phyloP scores from a whole-genome alignment of 2,888 invertebrate genomes.

The Prosopocoilus inquinatus region DNA sequence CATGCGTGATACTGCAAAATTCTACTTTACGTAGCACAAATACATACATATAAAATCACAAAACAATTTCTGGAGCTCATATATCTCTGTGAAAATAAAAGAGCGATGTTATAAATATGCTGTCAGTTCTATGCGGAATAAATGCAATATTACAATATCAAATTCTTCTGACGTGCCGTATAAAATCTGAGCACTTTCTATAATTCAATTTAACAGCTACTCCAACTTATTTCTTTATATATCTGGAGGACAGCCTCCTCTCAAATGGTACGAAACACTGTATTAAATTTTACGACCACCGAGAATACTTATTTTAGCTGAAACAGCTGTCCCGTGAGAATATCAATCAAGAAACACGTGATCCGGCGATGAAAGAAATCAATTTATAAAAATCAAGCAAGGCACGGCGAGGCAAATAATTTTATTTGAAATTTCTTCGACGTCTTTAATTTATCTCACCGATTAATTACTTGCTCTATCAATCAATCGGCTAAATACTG shows the following conservation, averaged over 20 bases:
- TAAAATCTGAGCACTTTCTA: conserved; percentile 29
- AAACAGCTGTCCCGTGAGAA: too few relatives aligned
- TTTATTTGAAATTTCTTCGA: too few relatives aligned
- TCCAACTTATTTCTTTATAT: conserved; percentile 18
- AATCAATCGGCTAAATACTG: too few relatives aligned
- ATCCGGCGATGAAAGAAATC: too few relatives aligned
- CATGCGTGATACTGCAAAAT: background rate
- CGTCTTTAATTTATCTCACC: too few relatives aligned
- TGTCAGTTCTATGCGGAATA: conserved; percentile 31
- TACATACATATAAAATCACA: conserved; percentile 9
- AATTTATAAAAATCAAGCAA: too few relatives aligned
- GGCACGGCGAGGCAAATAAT: too few relatives aligned
- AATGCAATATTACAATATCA: conserved; percentile 33
- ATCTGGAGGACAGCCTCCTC: background rate
- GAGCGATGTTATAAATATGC: conserved; percentile 32
- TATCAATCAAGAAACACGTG: too few relatives aligned
- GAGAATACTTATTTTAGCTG: background rate
- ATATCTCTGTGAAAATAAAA: conserved; percentile 28
- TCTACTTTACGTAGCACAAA: conserved; percentile 1
- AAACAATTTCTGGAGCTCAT: conserved; percentile 21
- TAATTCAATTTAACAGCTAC: conserved; percentile 27
- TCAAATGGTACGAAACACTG: conserved; percentile 2
- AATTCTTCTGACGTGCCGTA: conserved; percentile 32
- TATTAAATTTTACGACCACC: background rate
- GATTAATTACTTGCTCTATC: too few relatives aligned